These are phyloP conservation scores for Yponomeuta sedellus DNA, from an alignment of 2,888 invertebrate species.

Conservation along the genomic window DNA sequence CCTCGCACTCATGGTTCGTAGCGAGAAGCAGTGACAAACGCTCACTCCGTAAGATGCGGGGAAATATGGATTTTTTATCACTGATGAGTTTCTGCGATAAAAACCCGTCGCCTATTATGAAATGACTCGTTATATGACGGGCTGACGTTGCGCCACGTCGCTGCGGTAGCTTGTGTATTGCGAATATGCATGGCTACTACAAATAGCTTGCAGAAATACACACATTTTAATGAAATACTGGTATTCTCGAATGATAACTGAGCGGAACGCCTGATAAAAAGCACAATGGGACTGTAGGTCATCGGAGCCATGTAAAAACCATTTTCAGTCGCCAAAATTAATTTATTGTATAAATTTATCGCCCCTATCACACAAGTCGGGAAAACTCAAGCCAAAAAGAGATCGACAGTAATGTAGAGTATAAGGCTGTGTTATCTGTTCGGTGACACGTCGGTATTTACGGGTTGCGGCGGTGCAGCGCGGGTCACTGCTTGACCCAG, in stretches of 20 bases:
- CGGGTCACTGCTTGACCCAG: constrained; percentile 13
- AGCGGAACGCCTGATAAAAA: no score
- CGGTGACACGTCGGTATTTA: constrained; percentile 1
- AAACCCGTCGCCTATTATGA: constrained; percentile 5
- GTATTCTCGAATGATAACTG: no score
- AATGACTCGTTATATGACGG: neutral
- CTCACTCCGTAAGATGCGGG: constrained; percentile 13
- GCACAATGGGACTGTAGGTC: no score
- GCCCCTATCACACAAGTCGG: no score
- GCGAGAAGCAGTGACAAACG: constrained; percentile 9
- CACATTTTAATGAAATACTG: no score
- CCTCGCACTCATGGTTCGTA: constrained; percentile 15
- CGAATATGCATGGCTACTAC: no score
- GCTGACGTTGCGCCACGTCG: neutral
- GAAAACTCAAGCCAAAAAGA: neutral
- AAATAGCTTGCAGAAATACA: no score
- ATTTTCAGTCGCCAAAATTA: no score
- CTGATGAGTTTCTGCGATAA: constrained; percentile 3
- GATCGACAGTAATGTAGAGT: neutral
- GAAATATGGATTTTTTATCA: constrained; percentile 13
- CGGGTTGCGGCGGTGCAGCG: neutral
- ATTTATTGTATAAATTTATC: no score
- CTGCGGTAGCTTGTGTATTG: neutral
- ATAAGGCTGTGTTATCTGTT: neutral
- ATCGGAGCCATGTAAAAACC: no score